Evolutionary conservation across 23 tunicate species (phyloP).

Genomic region (Styela clava): DNA sequence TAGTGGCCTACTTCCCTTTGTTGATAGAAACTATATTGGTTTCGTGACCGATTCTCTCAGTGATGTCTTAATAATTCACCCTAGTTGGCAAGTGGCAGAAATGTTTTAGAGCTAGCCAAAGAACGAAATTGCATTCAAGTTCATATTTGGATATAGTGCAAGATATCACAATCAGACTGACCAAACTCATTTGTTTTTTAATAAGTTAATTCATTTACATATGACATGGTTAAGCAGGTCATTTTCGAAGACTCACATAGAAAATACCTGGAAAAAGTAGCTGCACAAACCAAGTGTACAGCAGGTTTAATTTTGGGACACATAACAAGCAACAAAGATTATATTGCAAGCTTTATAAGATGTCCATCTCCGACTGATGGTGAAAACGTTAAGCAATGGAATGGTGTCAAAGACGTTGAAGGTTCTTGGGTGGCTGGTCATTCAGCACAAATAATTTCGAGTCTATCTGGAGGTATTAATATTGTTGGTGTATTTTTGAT

Average conservation of each 20-base stretch:
- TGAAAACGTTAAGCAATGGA: not conserved
- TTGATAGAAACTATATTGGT: no score
- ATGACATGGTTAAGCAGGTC: constrained; percentile 2
- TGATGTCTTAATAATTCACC: no score
- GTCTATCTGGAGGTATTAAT: not conserved
- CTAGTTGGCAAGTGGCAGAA: no score
- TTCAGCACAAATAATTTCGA: not conserved
- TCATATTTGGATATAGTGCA: no score
- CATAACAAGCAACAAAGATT: not conserved
- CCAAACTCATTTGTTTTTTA: no score
- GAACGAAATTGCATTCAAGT: no score
- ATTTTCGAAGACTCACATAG: not conserved
- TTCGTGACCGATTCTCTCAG: no score
- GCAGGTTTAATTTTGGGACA: constrained; percentile 3
- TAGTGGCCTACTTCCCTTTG: no score
- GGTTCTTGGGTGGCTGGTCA: constrained; percentile 1
- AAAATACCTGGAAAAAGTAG: not conserved
- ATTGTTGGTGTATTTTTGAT: not conserved
- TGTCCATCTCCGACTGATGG: not conserved
- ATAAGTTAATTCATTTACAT: no score
- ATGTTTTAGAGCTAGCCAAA: no score
- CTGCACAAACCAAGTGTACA: not conserved
- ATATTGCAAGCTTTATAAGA: not conserved
- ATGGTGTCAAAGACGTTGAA: not conserved
- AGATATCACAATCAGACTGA: no score